A percentile compares a stretch with the other conserved stretches of the same genome.
Conservation (phyloP, 2,113 vertebrate genomes). For the Spilogale gracilis region DNA sequence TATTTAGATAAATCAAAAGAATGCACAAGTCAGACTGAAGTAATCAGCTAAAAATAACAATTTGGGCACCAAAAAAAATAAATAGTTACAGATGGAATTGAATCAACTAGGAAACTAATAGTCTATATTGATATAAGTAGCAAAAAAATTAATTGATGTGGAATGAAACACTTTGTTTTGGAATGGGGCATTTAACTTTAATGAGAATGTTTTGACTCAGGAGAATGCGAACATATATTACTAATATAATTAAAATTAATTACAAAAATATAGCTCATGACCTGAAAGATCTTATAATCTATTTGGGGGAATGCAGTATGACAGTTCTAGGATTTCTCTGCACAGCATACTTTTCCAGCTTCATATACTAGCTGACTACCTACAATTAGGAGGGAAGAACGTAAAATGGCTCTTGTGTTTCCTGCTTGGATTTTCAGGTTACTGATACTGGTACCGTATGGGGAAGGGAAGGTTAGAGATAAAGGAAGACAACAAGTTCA, state of each 20-base stretch:
- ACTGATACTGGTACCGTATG: neutral
- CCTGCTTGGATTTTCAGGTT: neutral
- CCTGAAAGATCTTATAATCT: neutral
- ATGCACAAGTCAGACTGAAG: neutral
- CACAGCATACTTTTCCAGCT: neutral
- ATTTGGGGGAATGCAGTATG: too few relatives aligned
- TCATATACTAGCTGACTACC: neutral
- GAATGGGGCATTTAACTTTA: neutral
- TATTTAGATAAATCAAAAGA: neutral
- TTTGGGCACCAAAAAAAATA: neutral
- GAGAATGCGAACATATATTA: neutral
- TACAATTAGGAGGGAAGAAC: neutral
- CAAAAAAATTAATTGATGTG: neutral
- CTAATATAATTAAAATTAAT: neutral
- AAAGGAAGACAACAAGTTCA: neutral
- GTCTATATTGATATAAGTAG: neutral
- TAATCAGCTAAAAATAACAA: neutral
- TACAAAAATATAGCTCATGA: neutral
- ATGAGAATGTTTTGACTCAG: neutral
- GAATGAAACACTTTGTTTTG: neutral
- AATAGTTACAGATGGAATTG: neutral
- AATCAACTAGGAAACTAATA: neutral
- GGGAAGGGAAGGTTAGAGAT: neutral
- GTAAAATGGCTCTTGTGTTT: neutral
- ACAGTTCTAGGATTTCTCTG: neutral